phyloP scores from a whole-genome alignment of 1,140 invertebrate species.

The Chymomyza costata region DNA sequence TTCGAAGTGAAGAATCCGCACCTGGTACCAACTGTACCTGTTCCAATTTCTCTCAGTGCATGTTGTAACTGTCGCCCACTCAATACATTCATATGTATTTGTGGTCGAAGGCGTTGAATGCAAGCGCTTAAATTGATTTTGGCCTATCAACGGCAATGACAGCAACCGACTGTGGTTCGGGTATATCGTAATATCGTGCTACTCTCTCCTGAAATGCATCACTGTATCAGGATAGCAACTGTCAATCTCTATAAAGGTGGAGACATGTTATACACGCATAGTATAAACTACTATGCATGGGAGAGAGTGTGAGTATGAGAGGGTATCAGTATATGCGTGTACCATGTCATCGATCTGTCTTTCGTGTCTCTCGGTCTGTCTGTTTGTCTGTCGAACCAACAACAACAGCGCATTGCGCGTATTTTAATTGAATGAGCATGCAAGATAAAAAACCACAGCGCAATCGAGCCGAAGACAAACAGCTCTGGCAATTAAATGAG shows the following conservation, averaged over 20 bases:
- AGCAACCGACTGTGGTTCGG: too few species aligned
- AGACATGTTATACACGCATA: too few species aligned
- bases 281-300: too few species aligned
- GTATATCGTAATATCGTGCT: too few species aligned
- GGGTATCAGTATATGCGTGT: slow-evolving; percentile 1
- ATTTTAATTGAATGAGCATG: slow-evolving; percentile 71
- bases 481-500: slow-evolving; percentile 69
- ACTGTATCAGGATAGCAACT: too few species aligned
- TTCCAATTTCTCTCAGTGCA: slow-evolving; percentile 7
- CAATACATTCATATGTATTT: slow-evolving; percentile 19
- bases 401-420: slow-evolving; percentile 24
- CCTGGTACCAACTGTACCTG: too few species aligned
- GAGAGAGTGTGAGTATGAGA: too few species aligned
- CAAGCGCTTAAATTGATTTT: slow-evolving; percentile 68
- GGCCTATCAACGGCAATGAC: slow-evolving; percentile 50
- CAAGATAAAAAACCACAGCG: slow-evolving; percentile 18
- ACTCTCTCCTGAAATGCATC: too few species aligned
- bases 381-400: too few species aligned
- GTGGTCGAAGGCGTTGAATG: slow-evolving; percentile 63
- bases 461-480: slow-evolving; percentile 64
- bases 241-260: too few species aligned
- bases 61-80: not conserved
- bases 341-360: slow-evolving; percentile 27
- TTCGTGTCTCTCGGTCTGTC: too few species aligned
- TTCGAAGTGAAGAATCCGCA: too few species aligned